A percentile compares a stretch with the other conserved stretches of the same genome.
These are phyloP conservation scores for Leucophenga maculata DNA, from an alignment of 2,888 invertebrate genomes.

Conservation along the genomic window DNA sequence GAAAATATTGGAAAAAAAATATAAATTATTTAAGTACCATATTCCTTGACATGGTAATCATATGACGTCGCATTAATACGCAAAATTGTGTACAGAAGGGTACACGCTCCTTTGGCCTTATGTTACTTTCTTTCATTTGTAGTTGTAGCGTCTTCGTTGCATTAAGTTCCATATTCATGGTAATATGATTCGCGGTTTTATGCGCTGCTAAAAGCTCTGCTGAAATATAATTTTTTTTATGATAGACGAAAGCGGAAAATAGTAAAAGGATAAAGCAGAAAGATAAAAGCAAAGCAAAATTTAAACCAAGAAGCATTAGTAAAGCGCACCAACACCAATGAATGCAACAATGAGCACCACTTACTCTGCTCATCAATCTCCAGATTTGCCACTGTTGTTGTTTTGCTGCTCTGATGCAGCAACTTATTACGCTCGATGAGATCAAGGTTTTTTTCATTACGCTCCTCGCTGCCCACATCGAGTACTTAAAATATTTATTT, in stretches of 20 bases:
- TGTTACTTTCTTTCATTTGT: not conserved
- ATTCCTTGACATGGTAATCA: conserved; percentile 70
- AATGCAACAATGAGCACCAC: conserved; percentile 30
- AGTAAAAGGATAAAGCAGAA: conserved; percentile 28
- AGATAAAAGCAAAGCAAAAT: conserved; percentile 17
- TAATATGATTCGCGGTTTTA: conserved; percentile 18
- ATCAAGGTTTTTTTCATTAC: conserved; percentile 70
- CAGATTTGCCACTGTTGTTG: conserved; percentile 19
- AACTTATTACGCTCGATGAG: conserved; percentile 50
- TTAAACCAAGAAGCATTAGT: not conserved
- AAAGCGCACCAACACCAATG: conserved; percentile 6
- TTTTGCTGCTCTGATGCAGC: conserved; percentile 32
- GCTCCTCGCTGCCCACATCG: conserved; percentile 77
- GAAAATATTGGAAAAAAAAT: not conserved
- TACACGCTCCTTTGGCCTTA: conserved; percentile 61
- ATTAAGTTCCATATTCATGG: conserved; percentile 33
- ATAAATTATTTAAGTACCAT: conserved; percentile 64
- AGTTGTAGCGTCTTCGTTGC: conserved; percentile 4
- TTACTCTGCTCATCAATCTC: conserved; percentile 51
- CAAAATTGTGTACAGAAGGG: conserved; percentile 70
- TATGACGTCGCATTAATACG: conserved; percentile 74
- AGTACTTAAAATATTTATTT: conserved; percentile 62
- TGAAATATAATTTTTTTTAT: conserved; percentile 45
- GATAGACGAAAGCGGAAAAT: conserved; percentile 38
- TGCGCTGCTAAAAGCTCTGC: conserved; percentile 48